Evolutionary conservation across 2,797 vertebrate species (phyloP), one percentile per base, ranked within the genome.

Genomic region (Pseudocheirus occidentalis): DNA sequence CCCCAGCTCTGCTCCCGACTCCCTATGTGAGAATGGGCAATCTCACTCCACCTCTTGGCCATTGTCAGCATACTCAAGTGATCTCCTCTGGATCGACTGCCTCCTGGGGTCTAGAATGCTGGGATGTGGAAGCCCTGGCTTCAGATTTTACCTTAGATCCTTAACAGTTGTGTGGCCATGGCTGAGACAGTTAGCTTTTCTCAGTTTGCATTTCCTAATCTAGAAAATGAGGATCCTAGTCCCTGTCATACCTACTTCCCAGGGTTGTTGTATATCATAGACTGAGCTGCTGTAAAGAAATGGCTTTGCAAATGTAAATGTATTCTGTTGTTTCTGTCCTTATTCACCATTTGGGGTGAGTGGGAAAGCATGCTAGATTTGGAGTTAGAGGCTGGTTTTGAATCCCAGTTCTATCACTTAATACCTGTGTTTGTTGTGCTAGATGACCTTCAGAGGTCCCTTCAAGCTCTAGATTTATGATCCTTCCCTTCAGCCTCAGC

Each of bases 401-500:
- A 66, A 62, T 31, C 62, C 34, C 14, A 59, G 11, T 29, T 59
- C 29, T 73, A 5, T 73, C 27, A n/a, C 34, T 73, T 73, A 40
- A n/a, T n/a, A 73, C 40, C 40, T 4, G 13, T 46, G 9, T 27
- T 27, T 27, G 73, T 87, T 50, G 21, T 87, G 40, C 40, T 24
- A 87, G 21, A 87, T 87, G 73, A 50, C 40, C 21, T 50, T 87
- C 40, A 9, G 31, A 87, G 40, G 40, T 46, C 73, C 40, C 24
- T 81, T 81, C 40, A 46, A 81, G 73, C 73, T 87, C 73, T 27
- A 87, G 66, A 46, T 87, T 46, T 50, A 87, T 46, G 73, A 27
- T 50, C 9, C 73, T 50, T 56, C 62, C 52, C 58, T 97, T 93
- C 40, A 91, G 56, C 50, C 7, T 91, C 93, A 55, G 21, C 93